These are phyloP conservation scores for Percopsis omiscomaycus DNA, from an alignment of 2,797 vertebrate species.

Conservation along the genomic window DNA sequence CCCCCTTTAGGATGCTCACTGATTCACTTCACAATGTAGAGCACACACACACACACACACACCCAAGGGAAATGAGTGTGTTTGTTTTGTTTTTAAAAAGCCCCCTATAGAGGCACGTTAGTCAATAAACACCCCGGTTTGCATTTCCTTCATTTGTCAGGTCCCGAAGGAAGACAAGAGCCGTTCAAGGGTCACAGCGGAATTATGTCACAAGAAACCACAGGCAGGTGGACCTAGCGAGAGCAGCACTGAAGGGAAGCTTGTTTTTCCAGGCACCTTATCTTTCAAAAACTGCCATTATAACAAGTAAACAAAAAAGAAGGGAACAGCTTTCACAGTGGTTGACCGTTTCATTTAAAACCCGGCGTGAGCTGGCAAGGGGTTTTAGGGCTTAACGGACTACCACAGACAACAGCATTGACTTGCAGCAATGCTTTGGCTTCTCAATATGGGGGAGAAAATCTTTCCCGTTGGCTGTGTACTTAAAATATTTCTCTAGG, in stretches of 20 bases:
- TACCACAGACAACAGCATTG: constrained; percentile 23
- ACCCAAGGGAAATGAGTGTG: constrained; percentile 14
- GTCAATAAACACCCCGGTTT: constrained; percentile 18
- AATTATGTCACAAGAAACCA: constrained; percentile 21
- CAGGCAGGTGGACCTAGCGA: constrained; percentile 5
- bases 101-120: constrained; percentile 41
- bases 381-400: constrained; percentile 25
- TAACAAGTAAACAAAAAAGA: neutral
- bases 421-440: constrained; percentile 55
- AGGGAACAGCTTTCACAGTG: constrained; percentile 26
- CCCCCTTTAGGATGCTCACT: neutral
- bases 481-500: constrained; percentile 39
- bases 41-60: constrained; percentile 12
- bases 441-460: constrained; percentile 36
- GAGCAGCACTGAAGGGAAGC: constrained; percentile 9
- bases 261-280: neutral
- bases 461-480: constrained; percentile 12
- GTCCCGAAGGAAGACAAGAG: constrained; percentile 49
- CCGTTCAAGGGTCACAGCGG: constrained; percentile 54
- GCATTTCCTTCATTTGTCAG: constrained; percentile 49
- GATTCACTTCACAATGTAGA: constrained; percentile 30
- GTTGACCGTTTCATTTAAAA: constrained; percentile 41
- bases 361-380: constrained; percentile 19
- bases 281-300: too few species aligned
- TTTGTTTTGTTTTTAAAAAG: constrained; percentile 25